phyloP scores from a whole-genome alignment of 2,797 vertebrate genomes.

The Nyctibius grandis region DNA sequence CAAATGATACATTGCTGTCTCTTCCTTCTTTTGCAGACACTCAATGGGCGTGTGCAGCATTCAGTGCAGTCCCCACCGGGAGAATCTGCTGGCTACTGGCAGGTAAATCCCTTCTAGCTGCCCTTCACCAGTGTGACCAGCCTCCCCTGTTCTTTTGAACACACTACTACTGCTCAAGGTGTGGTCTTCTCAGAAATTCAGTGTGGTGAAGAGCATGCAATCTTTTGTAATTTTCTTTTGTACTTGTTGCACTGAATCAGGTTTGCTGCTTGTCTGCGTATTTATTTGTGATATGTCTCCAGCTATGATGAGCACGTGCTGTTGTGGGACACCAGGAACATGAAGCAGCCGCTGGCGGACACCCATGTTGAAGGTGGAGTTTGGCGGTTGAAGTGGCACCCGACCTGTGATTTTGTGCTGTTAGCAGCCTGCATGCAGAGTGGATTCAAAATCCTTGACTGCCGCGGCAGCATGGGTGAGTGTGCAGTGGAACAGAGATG shows the following conservation, averaged over 20 bases:
- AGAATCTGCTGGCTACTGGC: conserved; percentile 89
- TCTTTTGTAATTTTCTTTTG: neutral
- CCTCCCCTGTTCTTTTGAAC: accelerated
- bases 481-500: neutral
- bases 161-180: neutral
- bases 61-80: conserved; percentile 85
- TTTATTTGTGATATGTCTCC: neutral
- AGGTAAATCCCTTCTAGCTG: conserved; percentile 76
- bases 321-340: conserved; percentile 92
- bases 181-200: neutral
- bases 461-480: conserved; percentile 66
- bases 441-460: conserved; percentile 88
- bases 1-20: accelerated
- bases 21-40: conserved; percentile 75
- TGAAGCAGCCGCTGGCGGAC: conserved; percentile 83
- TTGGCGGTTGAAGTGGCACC: conserved; percentile 97
- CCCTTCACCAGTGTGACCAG: neutral
- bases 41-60: conserved; percentile 96
- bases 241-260: neutral
- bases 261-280: neutral
- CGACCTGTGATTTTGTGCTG: conserved; percentile 80
- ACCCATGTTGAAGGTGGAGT: conserved; percentile 84
- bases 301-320: conserved; percentile 94
- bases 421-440: conserved; percentile 94
- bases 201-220: accelerated